phyloP scores from a whole-genome alignment of 1,140 invertebrate genomes.

The Listronotus oregonensis region DNA sequence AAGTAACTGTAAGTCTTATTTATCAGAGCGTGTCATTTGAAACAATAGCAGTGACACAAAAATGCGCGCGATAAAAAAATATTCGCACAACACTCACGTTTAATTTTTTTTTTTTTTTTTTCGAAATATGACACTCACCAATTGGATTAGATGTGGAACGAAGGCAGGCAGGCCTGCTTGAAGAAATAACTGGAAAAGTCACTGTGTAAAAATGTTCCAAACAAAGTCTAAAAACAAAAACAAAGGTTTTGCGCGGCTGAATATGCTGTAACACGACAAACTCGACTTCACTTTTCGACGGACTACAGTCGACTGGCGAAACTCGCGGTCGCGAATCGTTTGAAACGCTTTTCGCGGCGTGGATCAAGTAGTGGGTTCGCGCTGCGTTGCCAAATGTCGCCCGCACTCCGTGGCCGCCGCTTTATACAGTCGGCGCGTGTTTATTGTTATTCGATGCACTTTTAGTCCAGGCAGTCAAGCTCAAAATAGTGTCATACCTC shows the following conservation, averaged over 20 bases:
- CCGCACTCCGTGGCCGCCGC: not conserved
- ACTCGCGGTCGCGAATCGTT: conserved; percentile 26
- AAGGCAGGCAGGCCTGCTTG: conserved; percentile 15
- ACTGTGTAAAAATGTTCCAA: conserved; percentile 20
- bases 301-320: conserved; percentile 19
- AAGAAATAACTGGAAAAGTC: conserved; percentile 19
- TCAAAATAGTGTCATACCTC: no score
- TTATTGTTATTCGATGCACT: conserved; percentile 34
- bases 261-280: not conserved
- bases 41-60: conserved; percentile 11
- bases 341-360: conserved; percentile 25
- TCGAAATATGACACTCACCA: conserved; percentile 23
- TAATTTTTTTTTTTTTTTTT: not conserved
- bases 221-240: conserved; percentile 28
- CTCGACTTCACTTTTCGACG: not conserved
- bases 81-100: not conserved
- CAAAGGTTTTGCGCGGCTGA: conserved; percentile 24
- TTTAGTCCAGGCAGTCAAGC: no score
- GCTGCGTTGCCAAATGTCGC: conserved; percentile 25
- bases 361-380: conserved; percentile 25
- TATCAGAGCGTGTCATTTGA: conserved; percentile 28
- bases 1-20: conserved; percentile 22
- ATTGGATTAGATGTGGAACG: conserved; percentile 12
- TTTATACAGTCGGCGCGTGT: conserved; percentile 27
- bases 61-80: conserved; percentile 15